Conservation (phyloP, 1,140 invertebrate species). For the Reticulitermes speratus region DNA sequence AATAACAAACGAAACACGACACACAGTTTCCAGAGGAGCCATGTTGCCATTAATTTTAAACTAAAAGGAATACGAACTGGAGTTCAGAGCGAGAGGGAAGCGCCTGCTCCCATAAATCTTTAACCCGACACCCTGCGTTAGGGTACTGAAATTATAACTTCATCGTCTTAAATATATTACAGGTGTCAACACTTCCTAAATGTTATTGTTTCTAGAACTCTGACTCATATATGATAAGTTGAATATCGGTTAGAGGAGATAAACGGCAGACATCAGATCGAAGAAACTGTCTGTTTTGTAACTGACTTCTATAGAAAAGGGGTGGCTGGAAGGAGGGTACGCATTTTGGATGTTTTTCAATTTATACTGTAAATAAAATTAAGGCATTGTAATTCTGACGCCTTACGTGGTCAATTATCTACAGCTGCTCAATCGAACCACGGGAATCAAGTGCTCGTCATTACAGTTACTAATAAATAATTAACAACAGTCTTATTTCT, state of each 20-base stretch:
- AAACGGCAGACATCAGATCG: no score
- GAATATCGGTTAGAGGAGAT: not conserved
- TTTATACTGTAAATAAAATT: no score
- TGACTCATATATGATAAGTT: not conserved
- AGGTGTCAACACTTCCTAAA: not conserved
- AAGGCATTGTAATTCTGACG: no score
- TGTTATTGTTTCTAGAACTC: not conserved
- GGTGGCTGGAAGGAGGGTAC: no score
- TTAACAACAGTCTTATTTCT: no score
- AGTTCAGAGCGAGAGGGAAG: not conserved
- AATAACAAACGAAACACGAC: not conserved
- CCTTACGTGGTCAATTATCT: no score
- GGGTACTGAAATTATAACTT: not conserved
- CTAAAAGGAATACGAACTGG: not conserved
- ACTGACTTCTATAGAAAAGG: no score
- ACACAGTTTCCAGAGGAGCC: not conserved
- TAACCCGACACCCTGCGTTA: not conserved
- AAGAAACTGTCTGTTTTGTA: no score
- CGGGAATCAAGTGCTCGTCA: no score
- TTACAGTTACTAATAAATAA: no score
- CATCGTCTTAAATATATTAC: not conserved
- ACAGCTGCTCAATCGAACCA: no score
- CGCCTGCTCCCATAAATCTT: not conserved
- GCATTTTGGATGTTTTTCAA: no score
- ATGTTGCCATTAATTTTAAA: conserved; percentile 5